Percentiles rank a stretch among this genome's conserved stretches.
Conservation (phyloP, 2,888 invertebrate genomes). For the Matsumyia berberina region DNA sequence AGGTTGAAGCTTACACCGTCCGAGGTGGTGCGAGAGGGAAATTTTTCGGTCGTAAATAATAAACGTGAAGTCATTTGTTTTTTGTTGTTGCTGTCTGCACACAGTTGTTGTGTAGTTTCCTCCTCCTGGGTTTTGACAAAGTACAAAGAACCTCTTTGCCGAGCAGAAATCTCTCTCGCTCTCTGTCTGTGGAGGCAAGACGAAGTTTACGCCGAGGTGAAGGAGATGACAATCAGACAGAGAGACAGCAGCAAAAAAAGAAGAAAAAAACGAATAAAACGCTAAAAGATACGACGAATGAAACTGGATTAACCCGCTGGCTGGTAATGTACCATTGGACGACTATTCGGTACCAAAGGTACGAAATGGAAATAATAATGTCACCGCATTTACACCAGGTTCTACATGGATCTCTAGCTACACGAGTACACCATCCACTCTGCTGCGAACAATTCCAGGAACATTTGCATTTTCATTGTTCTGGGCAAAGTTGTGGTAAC, state of each 20-base stretch:
- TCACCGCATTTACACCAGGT: slow-evolving; percentile 73
- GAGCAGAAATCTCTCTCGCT: slow-evolving; percentile 29
- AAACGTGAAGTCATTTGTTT: slow-evolving; percentile 75
- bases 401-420: slow-evolving; percentile 38
- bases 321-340: slow-evolving; percentile 61
- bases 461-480: slow-evolving; percentile 73
- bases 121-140: slow-evolving; percentile 61
- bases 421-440: no score
- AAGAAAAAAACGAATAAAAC: slow-evolving; percentile 9
- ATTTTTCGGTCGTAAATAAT: slow-evolving; percentile 74
- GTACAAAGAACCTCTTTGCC: slow-evolving; percentile 66
- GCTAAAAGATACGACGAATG: slow-evolving; percentile 49
- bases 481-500: slow-evolving; percentile 19
- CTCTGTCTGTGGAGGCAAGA: not conserved
- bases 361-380: slow-evolving; percentile 61
- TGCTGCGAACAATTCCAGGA: slow-evolving; percentile 44
- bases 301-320: slow-evolving; percentile 70
- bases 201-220: slow-evolving; percentile 63
- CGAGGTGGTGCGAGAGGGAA: not conserved
- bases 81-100: slow-evolving; percentile 15
- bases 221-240: slow-evolving; percentile 66
- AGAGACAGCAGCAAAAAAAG: slow-evolving; percentile 36
- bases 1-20: slow-evolving; percentile 42
- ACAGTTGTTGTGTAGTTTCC: slow-evolving; percentile 51
- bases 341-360: slow-evolving; percentile 25